phyloP scores from a whole-genome alignment of 2,113 vertebrate species.

The Psittacus erithacus region DNA sequence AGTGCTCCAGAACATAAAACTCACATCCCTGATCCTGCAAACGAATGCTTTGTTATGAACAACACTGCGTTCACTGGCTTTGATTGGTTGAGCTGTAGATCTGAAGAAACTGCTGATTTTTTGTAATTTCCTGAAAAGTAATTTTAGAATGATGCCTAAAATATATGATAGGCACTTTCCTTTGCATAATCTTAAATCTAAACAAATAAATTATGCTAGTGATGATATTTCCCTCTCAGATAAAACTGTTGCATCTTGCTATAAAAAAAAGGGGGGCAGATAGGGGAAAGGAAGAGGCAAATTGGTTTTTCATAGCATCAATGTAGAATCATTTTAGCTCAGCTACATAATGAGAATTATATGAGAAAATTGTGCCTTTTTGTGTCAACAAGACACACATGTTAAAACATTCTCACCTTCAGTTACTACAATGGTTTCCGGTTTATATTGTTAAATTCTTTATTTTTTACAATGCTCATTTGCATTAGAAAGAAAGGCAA shows the following conservation, averaged over 20 bases:
- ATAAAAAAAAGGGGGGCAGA: fast-evolving
- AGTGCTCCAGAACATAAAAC: neutral
- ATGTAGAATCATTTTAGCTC: neutral
- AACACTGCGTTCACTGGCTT: fast-evolving
- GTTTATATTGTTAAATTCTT: neutral
- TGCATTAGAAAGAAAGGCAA: neutral
- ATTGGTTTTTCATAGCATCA: neutral
- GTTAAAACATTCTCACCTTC: neutral
- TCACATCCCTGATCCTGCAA: neutral
- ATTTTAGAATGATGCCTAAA: neutral
- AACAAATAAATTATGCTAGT: neutral
- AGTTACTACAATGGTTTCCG: neutral
- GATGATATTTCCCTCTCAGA: neutral
- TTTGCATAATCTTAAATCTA: neutral
- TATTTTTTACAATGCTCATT: neutral
- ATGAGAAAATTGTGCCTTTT: neutral
- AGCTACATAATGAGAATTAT: neutral
- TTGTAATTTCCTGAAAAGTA: neutral
- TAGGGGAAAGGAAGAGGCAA: neutral
- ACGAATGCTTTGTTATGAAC: fast-evolving
- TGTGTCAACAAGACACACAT: neutral
- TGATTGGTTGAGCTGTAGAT: neutral
- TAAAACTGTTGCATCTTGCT: neutral
- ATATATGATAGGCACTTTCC: neutral
- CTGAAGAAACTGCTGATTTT: neutral